Base-by-base conservation (phyloP, 2,888 invertebrate genomes). In the Charanyca ferruginea region DNA sequence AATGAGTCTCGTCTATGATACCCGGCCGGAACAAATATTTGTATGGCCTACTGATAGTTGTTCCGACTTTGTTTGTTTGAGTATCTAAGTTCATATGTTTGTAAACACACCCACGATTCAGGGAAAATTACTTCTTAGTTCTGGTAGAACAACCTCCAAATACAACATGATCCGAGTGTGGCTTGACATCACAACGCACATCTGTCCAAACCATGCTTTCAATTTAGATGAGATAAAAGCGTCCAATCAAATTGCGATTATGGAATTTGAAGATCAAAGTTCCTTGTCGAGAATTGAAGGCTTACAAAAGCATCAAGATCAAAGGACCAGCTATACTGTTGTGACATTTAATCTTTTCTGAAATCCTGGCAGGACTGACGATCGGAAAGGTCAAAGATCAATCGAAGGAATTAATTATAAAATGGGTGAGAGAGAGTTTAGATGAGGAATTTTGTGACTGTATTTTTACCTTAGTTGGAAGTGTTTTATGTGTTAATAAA, bases 301-400 rank as follows among this genome's bases (percentile, higher is more conserved):
- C 54, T 53, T 47, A 58, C 52, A 58, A 54, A 66, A 66, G 44
- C 18, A 41, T 42, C 6, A n/a, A 51, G 54, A 73, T 73, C 54
- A 73, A 66, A 67, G 48, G 22, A 9, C n/a, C 11, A 4, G 16
- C 18, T n/a, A 13, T 32, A 52, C 38, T 72, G 49, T 73, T 69
- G 65, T 41, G 69, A 73, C 69, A 69, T 73, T 55, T 73, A 51
- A 69, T 65, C 73, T 54, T 54, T 72, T 23, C 32, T 23, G 8
- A 71, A 35, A 53, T 62, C 49, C 42, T 54, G 22, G 38, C 38
- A 7, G 7, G 9, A 3, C 32, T 42, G 45, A 25, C 38, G 53
- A 49, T 38, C 11, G 4, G 0, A 49, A 49, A 69, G 49, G 38
- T 45, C 44, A 22, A 1, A 65, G 38, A 22, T 69, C 49, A 65